Base-by-base conservation (phyloP, 2,113 vertebrate species). In the Melanerpes aurifrons region DNA sequence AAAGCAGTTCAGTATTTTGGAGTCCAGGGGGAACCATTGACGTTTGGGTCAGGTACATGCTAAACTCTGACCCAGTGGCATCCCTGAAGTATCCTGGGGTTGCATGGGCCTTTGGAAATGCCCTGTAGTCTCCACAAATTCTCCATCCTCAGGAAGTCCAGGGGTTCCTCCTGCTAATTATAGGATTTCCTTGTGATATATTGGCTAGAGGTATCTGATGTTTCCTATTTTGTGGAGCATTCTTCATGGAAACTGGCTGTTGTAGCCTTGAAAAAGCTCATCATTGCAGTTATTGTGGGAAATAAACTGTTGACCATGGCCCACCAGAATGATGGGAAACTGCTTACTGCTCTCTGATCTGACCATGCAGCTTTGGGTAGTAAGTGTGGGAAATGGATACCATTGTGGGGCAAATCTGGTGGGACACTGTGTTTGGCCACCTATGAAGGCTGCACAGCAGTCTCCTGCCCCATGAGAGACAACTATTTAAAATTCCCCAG, bases 21-120 rank as follows among this genome's bases (percentile, higher is more conserved):
- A 87, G 9, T 1, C 1, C 15, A 66, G 19, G 14, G 6, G 2
- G 3, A 66, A 66, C 3, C 45, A 15, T n/a, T 11, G 18, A 45
- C 9, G 16, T 73, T 31, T 87, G n/a, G 5, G 14, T 35, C 21
- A 61, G 8, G 10, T 47, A 82, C 25, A 57, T 28, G 19, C 88
- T 70, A 28, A 79, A 5, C 12, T 76, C 40, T 76, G 56, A 32
- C 28, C 6, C 1, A 2, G 4, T 12, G 29, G 19, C 50, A 76
- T 32, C 13, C 22, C 4, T 9, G 20, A 26, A 63, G 20, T 45
- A 85, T 9, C 24, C 15, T 76, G 0, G 1, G 17, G 3, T 20
- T 81, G 10, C 8, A 29, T 61, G 18, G 16, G 16, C n/a, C 21
- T 66, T 72, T 70, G 26, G 32, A 82, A 85, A 62, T 69, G 19